Conservation (phyloP, 2,797 vertebrate genomes). For the Cryptoprocta ferox region DNA sequence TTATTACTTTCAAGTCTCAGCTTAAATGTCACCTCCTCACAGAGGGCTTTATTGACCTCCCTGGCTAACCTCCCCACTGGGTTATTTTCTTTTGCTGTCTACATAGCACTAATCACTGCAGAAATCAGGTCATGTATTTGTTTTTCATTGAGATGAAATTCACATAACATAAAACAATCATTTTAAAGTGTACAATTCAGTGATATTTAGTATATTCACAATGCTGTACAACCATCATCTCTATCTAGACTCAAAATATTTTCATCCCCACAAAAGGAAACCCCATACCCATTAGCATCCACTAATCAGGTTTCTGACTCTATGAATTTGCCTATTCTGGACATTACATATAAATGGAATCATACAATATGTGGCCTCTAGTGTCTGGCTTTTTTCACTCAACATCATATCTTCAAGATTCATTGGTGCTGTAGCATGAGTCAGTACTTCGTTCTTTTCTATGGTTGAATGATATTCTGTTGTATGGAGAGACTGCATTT, state of each 20-base stretch:
- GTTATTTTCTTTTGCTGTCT: neutral
- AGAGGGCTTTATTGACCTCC: neutral
- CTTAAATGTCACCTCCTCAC: neutral
- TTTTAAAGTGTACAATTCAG: neutral
- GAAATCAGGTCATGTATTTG: neutral
- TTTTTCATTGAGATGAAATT: constrained; percentile 26
- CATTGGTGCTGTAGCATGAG: neutral
- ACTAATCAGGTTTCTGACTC: neutral
- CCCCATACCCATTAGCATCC: neutral
- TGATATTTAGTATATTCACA: neutral
- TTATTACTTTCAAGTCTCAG: constrained; percentile 2
- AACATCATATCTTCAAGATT: neutral
- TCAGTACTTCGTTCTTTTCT: neutral
- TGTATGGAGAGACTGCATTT: neutral
- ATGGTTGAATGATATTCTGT: neutral
- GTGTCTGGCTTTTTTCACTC: neutral
- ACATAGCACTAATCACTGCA: neutral
- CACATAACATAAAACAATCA: neutral
- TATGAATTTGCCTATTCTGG: neutral
- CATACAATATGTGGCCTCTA: neutral
- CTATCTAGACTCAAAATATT: constrained; percentile 18
- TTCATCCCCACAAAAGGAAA: neutral
- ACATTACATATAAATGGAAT: neutral
- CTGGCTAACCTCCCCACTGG: neutral
- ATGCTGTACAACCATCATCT: neutral